These are phyloP conservation scores for Pocillopora verrucosa DNA, from an alignment of 64 coral and sea anemone genomes.

Conservation along the genomic window DNA sequence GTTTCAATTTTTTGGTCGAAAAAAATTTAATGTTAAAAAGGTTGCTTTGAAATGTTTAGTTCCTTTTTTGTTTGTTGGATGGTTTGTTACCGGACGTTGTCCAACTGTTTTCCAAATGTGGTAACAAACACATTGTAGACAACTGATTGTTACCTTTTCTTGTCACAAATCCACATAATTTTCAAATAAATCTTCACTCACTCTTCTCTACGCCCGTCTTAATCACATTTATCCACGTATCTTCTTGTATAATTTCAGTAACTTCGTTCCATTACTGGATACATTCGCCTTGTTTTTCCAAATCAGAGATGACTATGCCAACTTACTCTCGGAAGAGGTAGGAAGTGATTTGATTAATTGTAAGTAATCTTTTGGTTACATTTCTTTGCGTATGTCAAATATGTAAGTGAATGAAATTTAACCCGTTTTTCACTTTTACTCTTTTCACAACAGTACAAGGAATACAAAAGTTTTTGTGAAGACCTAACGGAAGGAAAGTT, in stretches of 20 bases:
- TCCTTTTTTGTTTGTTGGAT: background rate
- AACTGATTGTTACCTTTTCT: too few relatives aligned
- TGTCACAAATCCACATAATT: background rate
- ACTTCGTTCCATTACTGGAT: slow-evolving; percentile 78
- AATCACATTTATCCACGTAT: background rate
- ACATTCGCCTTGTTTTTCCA: slow-evolving; percentile 73
- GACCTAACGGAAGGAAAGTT: slow-evolving; percentile 91
- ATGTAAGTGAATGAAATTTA: too few relatives aligned
- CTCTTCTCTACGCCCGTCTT: too few relatives aligned
- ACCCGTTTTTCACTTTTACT: background rate
- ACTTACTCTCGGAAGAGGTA: slow-evolving; percentile 87
- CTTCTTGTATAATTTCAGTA: slow-evolving; percentile 44
- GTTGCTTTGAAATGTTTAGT: background rate
- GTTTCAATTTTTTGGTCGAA: too few relatives aligned
- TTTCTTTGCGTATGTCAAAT: too few relatives aligned
- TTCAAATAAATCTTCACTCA: background rate
- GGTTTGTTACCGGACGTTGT: background rate
- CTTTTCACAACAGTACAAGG: slow-evolving; percentile 59
- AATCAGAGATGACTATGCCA: slow-evolving; percentile 93
- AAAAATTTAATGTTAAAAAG: too few relatives aligned
- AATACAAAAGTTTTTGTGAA: slow-evolving; percentile 95
- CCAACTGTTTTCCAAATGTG: too few relatives aligned
- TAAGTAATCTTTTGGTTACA: too few relatives aligned
- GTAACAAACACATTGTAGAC: too few relatives aligned
- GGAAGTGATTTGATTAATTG: background rate